Percentiles rank a stretch among this genome's conserved stretches.
Conservation (phyloP, 35 echinoderm and acorn worm genomes). For the Apostichopus parvimensis region DNA sequence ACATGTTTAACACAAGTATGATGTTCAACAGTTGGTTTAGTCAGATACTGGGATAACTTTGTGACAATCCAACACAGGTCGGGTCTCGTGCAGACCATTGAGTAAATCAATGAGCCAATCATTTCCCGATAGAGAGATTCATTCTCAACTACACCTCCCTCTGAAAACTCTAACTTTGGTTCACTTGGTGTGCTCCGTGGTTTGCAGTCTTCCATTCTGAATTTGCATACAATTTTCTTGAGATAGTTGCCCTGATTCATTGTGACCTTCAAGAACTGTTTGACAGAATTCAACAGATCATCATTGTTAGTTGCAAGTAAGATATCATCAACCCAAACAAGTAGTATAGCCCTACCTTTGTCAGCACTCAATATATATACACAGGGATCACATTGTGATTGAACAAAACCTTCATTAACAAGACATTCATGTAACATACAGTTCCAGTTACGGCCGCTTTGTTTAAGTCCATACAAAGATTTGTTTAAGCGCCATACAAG, state of each 20-base stretch:
- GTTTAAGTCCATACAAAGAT: conserved; percentile 70
- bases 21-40: conserved; percentile 18
- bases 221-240: conserved; percentile 40
- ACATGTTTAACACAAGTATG: no score
- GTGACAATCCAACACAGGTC: conserved; percentile 43
- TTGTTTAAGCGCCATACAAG: conserved; percentile 72
- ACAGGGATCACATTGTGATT: conserved; percentile 34
- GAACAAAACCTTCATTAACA: conserved; percentile 41
- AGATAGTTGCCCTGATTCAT: conserved; percentile 56
- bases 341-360: conserved; percentile 37
- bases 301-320: conserved; percentile 46
- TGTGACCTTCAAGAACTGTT: conserved; percentile 21
- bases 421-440: conserved; percentile 65
- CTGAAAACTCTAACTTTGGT: conserved; percentile 35
- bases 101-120: conserved; percentile 37
- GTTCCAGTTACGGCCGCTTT: conserved; percentile 73
- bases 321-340: conserved; percentile 60
- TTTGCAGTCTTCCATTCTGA: conserved; percentile 42
- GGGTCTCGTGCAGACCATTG: conserved; percentile 49
- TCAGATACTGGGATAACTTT: conserved; percentile 36
- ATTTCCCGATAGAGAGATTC: conserved; percentile 32
- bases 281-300: conserved; percentile 17
- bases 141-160: conserved; percentile 36
- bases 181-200: conserved; percentile 17
- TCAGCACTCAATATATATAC: conserved; percentile 42